Conservation (phyloP, 92 coral and sea anemone species). For the Virgularia gustaviana region DNA sequence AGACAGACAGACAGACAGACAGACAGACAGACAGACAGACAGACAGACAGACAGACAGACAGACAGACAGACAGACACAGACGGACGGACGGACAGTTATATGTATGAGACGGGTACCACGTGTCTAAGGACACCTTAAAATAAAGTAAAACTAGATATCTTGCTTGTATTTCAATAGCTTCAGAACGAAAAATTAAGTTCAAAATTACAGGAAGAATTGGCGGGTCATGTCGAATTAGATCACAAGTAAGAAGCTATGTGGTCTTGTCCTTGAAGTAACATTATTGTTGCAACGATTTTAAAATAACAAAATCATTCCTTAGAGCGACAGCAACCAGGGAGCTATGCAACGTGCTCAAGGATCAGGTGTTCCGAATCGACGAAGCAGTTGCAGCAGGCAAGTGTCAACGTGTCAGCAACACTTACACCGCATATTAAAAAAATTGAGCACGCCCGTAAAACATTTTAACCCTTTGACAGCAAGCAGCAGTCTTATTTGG, state of each 20-base stretch:
- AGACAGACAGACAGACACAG: no score
- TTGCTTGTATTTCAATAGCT: constrained; percentile 49
- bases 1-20: no score
- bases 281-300: neutral
- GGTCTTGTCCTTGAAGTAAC: neutral
- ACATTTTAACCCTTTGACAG: no score
- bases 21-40: no score
- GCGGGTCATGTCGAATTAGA: constrained; percentile 76
- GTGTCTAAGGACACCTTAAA: no score
- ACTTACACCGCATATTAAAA: neutral
- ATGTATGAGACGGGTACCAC: no score
- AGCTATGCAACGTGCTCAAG: constrained; percentile 82
- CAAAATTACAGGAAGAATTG: constrained; percentile 83
- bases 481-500: neutral
- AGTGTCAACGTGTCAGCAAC: no score
- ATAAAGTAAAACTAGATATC: neutral
- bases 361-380: constrained; percentile 80
- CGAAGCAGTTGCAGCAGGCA: constrained; percentile 72
- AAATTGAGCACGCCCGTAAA: neutral
- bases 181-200: constrained; percentile 88
- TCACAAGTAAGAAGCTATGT: constrained; percentile 75
- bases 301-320: neutral
- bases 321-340: constrained; percentile 76
- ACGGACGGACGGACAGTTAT: no score
- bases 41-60: no score